Conservation (phyloP, 2,888 invertebrate genomes). For the Phalera bucephala region DNA sequence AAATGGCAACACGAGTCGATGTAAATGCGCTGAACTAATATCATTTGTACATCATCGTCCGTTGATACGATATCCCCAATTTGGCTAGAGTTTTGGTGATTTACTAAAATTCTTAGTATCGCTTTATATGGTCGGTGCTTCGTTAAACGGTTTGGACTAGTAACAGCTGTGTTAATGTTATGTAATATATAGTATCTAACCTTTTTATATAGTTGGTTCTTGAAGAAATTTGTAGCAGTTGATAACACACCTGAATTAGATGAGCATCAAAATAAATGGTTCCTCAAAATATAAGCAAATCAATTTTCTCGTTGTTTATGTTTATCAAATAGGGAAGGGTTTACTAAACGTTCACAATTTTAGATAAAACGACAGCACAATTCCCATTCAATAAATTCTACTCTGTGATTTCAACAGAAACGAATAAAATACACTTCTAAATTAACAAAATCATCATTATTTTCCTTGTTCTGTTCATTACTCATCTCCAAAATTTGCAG, state of each 20-base stretch:
- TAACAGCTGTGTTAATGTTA: conserved; percentile 16
- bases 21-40: conserved; percentile 20
- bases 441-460: conserved; percentile 19
- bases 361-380: too few species aligned
- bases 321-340: too few species aligned
- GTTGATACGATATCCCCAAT: conserved; percentile 20
- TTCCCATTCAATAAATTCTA: too few species aligned
- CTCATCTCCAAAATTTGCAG: conserved; percentile 35
- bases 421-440: too few species aligned
- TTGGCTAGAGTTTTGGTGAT: conserved; percentile 32
- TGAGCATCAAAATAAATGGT: too few species aligned
- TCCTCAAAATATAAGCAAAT: neutral
- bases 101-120: conserved; percentile 28
- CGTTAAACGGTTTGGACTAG: conserved; percentile 24
- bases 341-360: too few species aligned
- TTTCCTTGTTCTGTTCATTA: conserved; percentile 40
- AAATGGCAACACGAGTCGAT: conserved; percentile 9
- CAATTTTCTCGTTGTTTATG: neutral
- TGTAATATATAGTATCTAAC: neutral
- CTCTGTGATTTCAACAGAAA: too few species aligned
- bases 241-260: too few species aligned
- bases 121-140: conserved; percentile 23
- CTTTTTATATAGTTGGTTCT: too few species aligned
- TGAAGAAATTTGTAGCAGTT: too few species aligned
- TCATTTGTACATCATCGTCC: conserved; percentile 26